A percentile compares a stretch with the other conserved stretches of the same genome.
Evolutionary conservation across 2,888 invertebrate genomes (phyloP).

Genomic region (Muscina levida): DNA sequence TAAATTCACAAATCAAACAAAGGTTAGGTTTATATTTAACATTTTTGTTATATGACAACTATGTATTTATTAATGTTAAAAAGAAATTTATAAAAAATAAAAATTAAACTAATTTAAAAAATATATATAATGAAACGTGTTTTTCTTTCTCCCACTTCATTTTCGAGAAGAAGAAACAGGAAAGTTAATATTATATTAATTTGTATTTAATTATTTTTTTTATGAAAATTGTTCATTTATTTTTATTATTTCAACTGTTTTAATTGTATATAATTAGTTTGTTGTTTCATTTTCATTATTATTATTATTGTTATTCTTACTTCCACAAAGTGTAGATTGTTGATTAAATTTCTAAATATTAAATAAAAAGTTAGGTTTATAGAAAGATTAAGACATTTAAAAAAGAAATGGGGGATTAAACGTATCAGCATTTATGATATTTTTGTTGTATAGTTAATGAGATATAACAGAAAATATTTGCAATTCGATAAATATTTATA

Average conservation of each 20-base stretch:
- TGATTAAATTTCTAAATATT: constrained; percentile 47
- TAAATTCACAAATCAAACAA: not conserved
- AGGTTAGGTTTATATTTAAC: constrained; percentile 33
- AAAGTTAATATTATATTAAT: constrained; percentile 41
- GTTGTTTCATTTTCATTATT: constrained; percentile 43
- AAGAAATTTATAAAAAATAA: constrained; percentile 31
- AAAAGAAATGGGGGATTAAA: constrained; percentile 37
- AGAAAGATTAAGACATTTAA: constrained; percentile 19
- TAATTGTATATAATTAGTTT: constrained; percentile 55
- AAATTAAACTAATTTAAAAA: constrained; percentile 40
- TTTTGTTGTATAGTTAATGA: constrained; percentile 34
- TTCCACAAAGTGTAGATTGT: constrained; percentile 49
- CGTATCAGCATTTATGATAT: constrained; percentile 40
- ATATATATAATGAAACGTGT: constrained; percentile 29
- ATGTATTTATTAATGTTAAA: constrained; percentile 28
- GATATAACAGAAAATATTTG: constrained; percentile 36
- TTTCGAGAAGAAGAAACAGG: too few species aligned
- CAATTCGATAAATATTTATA: constrained; percentile 10
- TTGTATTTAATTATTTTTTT: constrained; percentile 53
- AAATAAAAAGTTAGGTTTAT: constrained; percentile 44
- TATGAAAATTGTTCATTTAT: constrained; percentile 49
- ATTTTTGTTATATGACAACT: constrained; percentile 34
- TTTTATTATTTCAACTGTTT: constrained; percentile 48
- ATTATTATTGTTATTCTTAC: constrained; percentile 46
- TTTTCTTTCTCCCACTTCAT: too few species aligned